These are phyloP conservation scores for Campylomormyrus tamandua DNA, from an alignment of 2,113 vertebrate species.

Conservation along the genomic window DNA sequence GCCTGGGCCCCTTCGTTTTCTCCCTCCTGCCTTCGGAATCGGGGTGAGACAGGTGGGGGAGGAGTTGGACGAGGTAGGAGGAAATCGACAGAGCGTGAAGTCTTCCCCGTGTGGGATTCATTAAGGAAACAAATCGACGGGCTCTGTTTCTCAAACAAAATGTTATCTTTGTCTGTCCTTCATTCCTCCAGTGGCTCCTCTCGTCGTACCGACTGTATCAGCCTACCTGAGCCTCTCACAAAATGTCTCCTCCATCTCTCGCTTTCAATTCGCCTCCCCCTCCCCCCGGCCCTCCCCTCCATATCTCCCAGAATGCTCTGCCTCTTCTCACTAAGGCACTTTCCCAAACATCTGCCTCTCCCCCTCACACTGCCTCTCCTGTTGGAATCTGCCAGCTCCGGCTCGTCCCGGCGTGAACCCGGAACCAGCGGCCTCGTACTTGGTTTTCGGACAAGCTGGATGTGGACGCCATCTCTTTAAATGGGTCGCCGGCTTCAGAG, in stretches of 20 bases:
- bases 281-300: neutral
- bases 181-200: neutral
- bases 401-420: neutral
- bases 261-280: neutral
- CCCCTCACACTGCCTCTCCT: neutral
- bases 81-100: neutral
- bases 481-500: neutral
- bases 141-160: neutral
- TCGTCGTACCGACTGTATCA: neutral
- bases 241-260: neutral
- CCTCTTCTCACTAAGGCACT: neutral
- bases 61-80: neutral
- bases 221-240: neutral
- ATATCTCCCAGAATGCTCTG: neutral
- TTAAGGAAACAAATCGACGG: constrained; percentile 7
- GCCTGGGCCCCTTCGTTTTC: neutral
- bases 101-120: neutral
- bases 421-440: neutral
- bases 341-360: neutral
- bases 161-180: neutral
- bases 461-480: neutral
- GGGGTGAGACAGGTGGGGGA: neutral
- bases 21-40: neutral
- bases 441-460: neutral
- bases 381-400: neutral